Conservation (phyloP, 64 coral and sea anemone genomes). For the Dendrophyllia cribrosa region DNA sequence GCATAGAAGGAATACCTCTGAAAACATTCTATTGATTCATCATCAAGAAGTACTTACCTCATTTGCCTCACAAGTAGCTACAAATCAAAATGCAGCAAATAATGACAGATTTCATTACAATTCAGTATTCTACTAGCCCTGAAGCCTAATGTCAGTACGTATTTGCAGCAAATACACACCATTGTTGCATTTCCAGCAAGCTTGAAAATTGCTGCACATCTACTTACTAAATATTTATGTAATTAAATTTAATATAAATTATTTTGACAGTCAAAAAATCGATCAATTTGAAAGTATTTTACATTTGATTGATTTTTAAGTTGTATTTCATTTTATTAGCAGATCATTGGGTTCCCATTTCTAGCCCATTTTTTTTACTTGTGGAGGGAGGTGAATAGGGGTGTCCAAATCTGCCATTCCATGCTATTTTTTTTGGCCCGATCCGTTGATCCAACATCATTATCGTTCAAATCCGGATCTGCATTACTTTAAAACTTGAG, state of each 20-base stretch:
- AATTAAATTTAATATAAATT: too few relatives aligned
- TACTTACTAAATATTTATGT: constrained; percentile 1
- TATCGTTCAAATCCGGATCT: too few relatives aligned
- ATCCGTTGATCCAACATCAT: too few relatives aligned
- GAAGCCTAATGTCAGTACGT: background rate
- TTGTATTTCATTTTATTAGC: constrained; percentile 28
- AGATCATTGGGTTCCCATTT: constrained; percentile 20
- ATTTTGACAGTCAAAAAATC: background rate
- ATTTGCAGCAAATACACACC: constrained; percentile 22
- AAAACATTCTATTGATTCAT: too few relatives aligned
- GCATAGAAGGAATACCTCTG: too few relatives aligned
- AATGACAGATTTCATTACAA: background rate
- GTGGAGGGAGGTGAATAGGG: too few relatives aligned
- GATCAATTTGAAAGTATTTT: background rate
- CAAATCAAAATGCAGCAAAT: background rate
- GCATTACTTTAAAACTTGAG: too few relatives aligned
- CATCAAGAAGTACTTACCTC: too few relatives aligned
- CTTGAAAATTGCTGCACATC: constrained; percentile 13
- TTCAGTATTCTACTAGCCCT: constrained; percentile 8
- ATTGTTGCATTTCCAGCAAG: constrained; percentile 9
- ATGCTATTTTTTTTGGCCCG: too few relatives aligned
- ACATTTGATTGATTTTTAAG: constrained; percentile 17
- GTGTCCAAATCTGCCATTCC: too few relatives aligned
- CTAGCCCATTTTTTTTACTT: background rate
- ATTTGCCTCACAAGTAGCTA: too few relatives aligned